Evolutionary conservation across 2,113 vertebrate species (phyloP).

Genomic region (Pungitius pungitius): DNA sequence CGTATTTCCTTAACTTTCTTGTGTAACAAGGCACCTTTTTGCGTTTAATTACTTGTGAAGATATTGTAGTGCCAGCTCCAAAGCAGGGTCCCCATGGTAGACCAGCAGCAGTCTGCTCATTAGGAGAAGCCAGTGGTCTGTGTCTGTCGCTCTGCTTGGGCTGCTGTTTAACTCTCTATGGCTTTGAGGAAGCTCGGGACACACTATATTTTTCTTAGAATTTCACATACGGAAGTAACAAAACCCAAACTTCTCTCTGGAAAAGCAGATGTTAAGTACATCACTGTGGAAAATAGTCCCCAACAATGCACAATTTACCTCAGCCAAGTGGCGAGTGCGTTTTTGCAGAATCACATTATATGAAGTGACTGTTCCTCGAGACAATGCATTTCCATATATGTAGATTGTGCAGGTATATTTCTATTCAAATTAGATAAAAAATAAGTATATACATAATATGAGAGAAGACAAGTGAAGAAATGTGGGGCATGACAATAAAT

Average conservation of each 20-base stretch:
- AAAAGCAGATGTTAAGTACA: background rate
- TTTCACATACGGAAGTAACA: background rate
- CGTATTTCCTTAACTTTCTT: slow-evolving; percentile 29
- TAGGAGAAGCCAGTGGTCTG: slow-evolving; percentile 70
- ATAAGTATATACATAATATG: background rate
- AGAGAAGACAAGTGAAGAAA: too few relatives aligned
- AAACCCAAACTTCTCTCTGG: background rate
- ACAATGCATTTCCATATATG: background rate
- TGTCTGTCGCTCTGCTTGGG: slow-evolving; percentile 65
- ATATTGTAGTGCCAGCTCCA: slow-evolving; percentile 35
- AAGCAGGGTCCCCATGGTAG: slow-evolving; percentile 60
- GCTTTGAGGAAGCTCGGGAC: slow-evolving; percentile 34
- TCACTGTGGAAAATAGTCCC: background rate
- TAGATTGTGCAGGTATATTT: background rate
- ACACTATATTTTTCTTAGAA: background rate
- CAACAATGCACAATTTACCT: background rate
- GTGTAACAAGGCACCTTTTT: slow-evolving; percentile 51
- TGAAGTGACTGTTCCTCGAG: too few relatives aligned
- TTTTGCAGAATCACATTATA: too few relatives aligned
- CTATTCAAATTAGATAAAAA: background rate
- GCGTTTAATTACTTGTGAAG: slow-evolving; percentile 64
- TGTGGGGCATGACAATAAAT: too few relatives aligned
- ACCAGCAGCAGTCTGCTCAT: slow-evolving; percentile 74
- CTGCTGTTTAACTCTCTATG: slow-evolving; percentile 49
- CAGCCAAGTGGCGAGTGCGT: too few relatives aligned